Conservation (phyloP, 2,888 invertebrate species). For the Synergus umbraculus region DNA sequence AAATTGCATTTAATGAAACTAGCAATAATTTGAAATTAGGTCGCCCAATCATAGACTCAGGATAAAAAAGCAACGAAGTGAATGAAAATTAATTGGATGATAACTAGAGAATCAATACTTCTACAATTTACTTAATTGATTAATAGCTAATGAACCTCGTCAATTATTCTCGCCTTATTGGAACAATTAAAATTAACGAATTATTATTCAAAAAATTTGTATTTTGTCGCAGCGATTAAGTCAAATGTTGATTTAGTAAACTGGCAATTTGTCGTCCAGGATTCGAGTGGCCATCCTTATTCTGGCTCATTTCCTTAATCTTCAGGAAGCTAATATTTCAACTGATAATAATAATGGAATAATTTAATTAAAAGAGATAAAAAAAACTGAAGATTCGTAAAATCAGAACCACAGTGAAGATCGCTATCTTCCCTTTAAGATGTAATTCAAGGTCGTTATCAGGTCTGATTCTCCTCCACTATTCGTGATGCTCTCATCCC, state of each 20-base stretch:
- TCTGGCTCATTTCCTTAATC: neutral
- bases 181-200: neutral
- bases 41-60: neutral
- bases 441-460: slow-evolving; percentile 28
- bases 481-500: slow-evolving; percentile 28
- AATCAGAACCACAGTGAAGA: neutral
- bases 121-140: neutral
- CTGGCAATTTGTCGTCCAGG: neutral
- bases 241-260: no score
- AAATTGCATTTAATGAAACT: neutral
- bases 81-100: neutral
- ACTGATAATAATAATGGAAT: neutral
- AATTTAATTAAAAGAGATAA: neutral
- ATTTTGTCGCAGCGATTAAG: neutral
- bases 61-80: neutral
- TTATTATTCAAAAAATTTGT: neutral
- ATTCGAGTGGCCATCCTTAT: neutral
- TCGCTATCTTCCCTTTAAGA: slow-evolving; percentile 9
- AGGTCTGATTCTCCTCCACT: slow-evolving; percentile 11
- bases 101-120: neutral
- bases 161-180: neutral
- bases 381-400: neutral
- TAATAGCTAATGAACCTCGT: neutral
- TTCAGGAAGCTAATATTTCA: neutral
- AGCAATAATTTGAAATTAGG: neutral